Conservation (phyloP, 2,797 vertebrate species). For the Balearica regulorum region DNA sequence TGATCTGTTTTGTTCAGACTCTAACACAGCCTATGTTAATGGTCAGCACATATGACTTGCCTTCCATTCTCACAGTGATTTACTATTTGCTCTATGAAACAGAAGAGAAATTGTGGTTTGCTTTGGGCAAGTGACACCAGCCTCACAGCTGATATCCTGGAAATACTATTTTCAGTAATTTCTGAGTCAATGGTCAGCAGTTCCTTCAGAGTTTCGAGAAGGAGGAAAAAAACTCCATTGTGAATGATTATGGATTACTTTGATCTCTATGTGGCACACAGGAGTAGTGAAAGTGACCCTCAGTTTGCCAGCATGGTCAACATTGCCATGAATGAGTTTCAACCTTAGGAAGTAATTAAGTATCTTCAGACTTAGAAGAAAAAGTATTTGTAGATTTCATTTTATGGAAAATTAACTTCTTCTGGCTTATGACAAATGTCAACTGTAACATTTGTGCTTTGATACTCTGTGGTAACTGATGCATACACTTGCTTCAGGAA, state of each 20-base stretch:
- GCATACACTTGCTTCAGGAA: not conserved
- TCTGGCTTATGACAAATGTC: not conserved
- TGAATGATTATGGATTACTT: not conserved
- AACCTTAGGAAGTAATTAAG: not conserved
- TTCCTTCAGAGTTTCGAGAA: not conserved
- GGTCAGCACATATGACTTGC: not conserved
- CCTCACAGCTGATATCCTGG: not conserved
- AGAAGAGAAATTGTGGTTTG: not conserved
- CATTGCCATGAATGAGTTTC: not conserved
- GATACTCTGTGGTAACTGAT: not conserved
- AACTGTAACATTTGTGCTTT: not conserved
- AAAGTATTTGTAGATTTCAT: not conserved
- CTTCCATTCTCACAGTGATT: not conserved
- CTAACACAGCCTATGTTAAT: not conserved
- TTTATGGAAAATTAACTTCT: not conserved
- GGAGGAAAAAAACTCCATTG: not conserved
- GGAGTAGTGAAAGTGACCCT: not conserved
- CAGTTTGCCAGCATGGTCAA: not conserved
- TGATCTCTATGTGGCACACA: not conserved
- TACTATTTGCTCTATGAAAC: not conserved
- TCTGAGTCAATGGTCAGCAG: not conserved
- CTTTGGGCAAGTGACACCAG: not conserved
- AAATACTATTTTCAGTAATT: not conserved
- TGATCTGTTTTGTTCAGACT: not conserved
- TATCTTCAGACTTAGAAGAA: not conserved